Evolutionary conservation across 2,888 invertebrate species (phyloP), one percentile per base, ranked within the genome.

Genomic region (Monopis laevigella): DNA sequence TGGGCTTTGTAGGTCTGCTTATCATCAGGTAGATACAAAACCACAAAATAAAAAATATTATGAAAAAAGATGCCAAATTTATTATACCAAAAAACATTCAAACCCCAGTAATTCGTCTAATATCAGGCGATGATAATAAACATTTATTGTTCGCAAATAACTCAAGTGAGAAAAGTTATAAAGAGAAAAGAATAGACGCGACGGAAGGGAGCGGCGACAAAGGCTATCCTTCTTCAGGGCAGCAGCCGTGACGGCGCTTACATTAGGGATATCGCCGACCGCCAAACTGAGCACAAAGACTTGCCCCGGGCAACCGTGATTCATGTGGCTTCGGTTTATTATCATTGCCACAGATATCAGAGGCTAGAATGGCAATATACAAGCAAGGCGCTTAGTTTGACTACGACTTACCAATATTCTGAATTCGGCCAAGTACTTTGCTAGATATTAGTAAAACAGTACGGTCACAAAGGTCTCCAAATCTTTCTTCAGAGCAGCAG

Each of bases 101-200:
- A n/a, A n/a, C n/a, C n/a, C n/a, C n/a, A n/a, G n/a, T n/a, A n/a
- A n/a, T n/a, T n/a, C n/a, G n/a, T 32, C n/a, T 32, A 4, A n/a
- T 17, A 17, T 32, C 32, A 11, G 13, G 17, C 32, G 68, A 64
- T 65, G 60, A 72, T 72, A 73, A 78, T 78, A 77, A 78, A 75
- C 72, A 73, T 78, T 75, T 78, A 78, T 77, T 75, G 74, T 77
- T 69, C 66, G 66, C 68, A 71, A 75, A 78, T 78, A 77, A 77
- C 71, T 77, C 72, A 70, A 77, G 72, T 78, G 77, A 70, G 73
- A 78, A 75, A 75, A 73, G 62, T 69, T 69, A 67, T 72, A 71
- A 70, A 70, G 69, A 68, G 72, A 69, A 73, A 78, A 78, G 74
- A 75, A 75, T 73, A 63, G 65, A 55, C 61, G 60, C 67, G 60